Evolutionary conservation across 2,888 invertebrate species (phyloP), one percentile per base, ranked within the genome.

Genomic region (Abrostola triplasia): DNA sequence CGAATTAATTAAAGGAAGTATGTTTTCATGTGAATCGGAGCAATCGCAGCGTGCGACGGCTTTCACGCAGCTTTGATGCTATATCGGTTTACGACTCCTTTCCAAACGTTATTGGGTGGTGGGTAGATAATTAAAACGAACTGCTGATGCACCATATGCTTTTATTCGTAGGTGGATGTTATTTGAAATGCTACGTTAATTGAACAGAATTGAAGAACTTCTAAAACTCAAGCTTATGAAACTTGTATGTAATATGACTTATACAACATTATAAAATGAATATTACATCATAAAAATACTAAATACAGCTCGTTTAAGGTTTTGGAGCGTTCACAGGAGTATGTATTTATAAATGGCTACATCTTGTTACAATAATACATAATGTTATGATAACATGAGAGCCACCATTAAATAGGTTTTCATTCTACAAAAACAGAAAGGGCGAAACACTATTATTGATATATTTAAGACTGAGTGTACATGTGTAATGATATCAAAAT

Each of bases 61-160:
- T 80, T 82, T 82, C 64, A 80, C 70, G 70, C 66, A 66, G 83
- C 80, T 89, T 88, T 88, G 87, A 90, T 83, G 86, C 78, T 81
- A 73, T 83, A 83, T 87, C 81, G 70, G 79, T 85, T 88, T 87
- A 87, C 87, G 80, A 83, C 75, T 76, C 76, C 67, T 84, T 83
- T 77, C 69, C 68, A 78, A 80, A 83, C 73, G 77, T 77, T 79
- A 82, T 82, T 84, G 76, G 76, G 76, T 74, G 72, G 66, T 84
- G 78, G 78, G 78, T 70, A 66, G 65, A 76, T 77, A 70, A 76
- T 79, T 77, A 77, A 77, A 70, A 55, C 51, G 13, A 47, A 50
- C 13, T 51, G 49, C 35, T 61, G 48, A 47, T 65, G 69, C 59
- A 73, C 47, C 53, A 49, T 59, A 54, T 48, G 38, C 48, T 35